phyloP scores from a whole-genome alignment of 2,888 invertebrate species.

The Capitulum mitella region DNA sequence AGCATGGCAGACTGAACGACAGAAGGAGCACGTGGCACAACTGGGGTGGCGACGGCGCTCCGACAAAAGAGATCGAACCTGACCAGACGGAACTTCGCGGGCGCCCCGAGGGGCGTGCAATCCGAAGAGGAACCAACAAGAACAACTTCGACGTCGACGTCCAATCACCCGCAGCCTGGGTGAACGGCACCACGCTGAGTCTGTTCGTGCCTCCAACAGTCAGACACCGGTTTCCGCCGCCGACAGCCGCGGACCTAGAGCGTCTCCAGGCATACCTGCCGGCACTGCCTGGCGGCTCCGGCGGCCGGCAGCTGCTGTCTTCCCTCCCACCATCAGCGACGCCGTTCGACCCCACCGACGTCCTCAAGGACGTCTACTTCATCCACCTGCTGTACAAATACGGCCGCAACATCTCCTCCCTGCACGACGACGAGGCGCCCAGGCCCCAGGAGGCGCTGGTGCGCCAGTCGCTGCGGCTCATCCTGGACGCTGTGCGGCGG shows the following conservation, averaged over 20 bases:
- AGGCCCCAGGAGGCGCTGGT: not conserved
- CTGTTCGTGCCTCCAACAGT: too few relatives aligned
- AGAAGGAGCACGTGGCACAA: not conserved
- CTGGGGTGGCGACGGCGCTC: too few relatives aligned
- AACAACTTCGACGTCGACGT: too few relatives aligned
- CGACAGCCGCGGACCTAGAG: not conserved
- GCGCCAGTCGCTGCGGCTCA: not conserved
- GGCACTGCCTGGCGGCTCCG: too few relatives aligned
- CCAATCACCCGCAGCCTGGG: too few relatives aligned
- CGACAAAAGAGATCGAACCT: too few relatives aligned
- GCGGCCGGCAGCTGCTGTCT: not conserved
- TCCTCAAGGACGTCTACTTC: slow-evolving; percentile 11
- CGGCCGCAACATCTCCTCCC: not conserved
- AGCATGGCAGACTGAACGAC: not conserved
- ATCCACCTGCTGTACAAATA: slow-evolving; percentile 12
- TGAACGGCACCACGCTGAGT: too few relatives aligned
- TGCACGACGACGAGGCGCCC: not conserved
- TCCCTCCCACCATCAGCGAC: not conserved
- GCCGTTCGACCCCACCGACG: not conserved
- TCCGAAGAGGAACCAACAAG: too few relatives aligned
- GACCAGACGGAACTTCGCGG: too few relatives aligned
- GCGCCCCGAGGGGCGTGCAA: too few relatives aligned
- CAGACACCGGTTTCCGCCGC: too few relatives aligned
- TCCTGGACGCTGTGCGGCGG: not conserved
- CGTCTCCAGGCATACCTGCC: not conserved